Base-by-base conservation (phyloP, 1,140 invertebrate genomes). In the Caerostris darwini region DNA sequence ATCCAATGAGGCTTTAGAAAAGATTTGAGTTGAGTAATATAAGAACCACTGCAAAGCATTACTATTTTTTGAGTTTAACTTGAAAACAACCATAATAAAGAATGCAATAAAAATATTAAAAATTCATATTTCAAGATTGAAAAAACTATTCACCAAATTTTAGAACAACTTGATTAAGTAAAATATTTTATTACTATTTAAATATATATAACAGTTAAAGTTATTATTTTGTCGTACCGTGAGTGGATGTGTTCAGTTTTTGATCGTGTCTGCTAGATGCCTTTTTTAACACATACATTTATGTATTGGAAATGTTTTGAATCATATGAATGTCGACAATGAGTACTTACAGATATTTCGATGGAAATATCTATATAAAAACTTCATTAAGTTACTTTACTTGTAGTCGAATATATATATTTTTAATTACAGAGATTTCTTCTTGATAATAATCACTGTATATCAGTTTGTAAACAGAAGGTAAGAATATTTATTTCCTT, bases 1-100 rank as follows among this genome's bases (percentile, higher is more conserved):
- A 57, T 57, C 50, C 53, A 90, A 90, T 71, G 69, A 90, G 61
- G 58, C 19, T 64, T 67, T 53, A 14, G 58, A 88, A 53, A 53
- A 57, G 34, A 7, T 12, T 50, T 34, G 14, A 88, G 58, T 88
- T 88, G 58, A 61, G 86, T 50, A 19, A 57, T 8, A 14, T 50
- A 53, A 50, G 53, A 50, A 77, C 34, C 53, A 5, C 10, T 77
- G 4, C 4, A 3, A 50, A 53, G 0, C 5, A 12, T 34, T 53
- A 77, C 3, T 71, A 71, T 71, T 34, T 34, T 34, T 34, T 34
- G 34, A 34, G 34, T 34, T 34, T 34, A 34, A 34, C 34, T 34
- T 34, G 34, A 34, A 34, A 34, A 34, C 34, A 34, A 34, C 34
- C 34, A 34, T 34, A 34, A 34, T 34, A 34, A 34, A 34, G 34